Percentiles rank a stretch among this genome's conserved stretches.
Conservation (phyloP, 2,797 vertebrate species). For the Momotus momota region DNA sequence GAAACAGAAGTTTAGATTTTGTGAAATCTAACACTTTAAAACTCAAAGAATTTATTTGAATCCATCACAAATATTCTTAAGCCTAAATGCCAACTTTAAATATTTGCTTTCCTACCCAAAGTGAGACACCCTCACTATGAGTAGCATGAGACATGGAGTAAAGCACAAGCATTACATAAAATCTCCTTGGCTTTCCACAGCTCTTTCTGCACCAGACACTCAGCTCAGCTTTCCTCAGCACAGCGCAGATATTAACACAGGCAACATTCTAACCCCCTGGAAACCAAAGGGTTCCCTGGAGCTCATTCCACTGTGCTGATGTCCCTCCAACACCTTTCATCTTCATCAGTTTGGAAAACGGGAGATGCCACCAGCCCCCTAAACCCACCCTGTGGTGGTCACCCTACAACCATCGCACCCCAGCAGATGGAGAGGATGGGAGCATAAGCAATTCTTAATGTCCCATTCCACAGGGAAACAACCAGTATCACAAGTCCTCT, state of each 20-base stretch:
- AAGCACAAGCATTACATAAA: background rate
- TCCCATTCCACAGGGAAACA: background rate
- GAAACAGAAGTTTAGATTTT: background rate
- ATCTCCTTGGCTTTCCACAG: background rate
- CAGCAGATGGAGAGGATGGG: background rate
- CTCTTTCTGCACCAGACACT: background rate
- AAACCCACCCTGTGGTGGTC: fast-evolving
- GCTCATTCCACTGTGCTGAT: background rate
- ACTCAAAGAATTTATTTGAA: background rate
- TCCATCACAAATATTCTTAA: background rate
- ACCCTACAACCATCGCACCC: background rate
- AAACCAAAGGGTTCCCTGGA: background rate
- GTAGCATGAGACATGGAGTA: background rate
- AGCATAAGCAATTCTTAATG: background rate
- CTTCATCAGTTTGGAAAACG: background rate
- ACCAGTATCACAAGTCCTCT: background rate
- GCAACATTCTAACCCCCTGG: background rate
- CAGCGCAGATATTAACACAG: background rate
- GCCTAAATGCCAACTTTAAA: background rate
- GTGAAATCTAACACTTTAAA: background rate
- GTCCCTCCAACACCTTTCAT: background rate
- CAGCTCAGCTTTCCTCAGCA: background rate
- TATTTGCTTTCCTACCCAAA: background rate
- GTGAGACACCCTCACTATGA: background rate
- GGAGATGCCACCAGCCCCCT: background rate